These are phyloP conservation scores for Nylanderia fulva DNA, from an alignment of 1,140 invertebrate species.

Conservation along the genomic window DNA sequence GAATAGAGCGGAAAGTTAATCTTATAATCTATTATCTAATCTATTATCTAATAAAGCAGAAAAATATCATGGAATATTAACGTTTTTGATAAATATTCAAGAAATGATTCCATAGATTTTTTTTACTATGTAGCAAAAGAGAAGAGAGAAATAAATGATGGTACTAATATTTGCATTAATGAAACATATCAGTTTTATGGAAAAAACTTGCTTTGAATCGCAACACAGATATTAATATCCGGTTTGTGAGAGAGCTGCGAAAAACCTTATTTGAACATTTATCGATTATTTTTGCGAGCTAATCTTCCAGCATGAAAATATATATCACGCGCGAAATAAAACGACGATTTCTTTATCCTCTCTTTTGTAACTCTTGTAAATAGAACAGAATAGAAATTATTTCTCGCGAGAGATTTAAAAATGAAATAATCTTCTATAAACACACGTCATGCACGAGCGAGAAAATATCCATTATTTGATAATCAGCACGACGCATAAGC, in stretches of 20 bases:
- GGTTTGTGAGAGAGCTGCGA: not conserved
- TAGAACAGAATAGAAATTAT: not conserved
- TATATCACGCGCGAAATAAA: not conserved
- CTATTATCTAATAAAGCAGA: no score
- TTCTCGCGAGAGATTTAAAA: not conserved
- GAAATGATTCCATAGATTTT: no score
- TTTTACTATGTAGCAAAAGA: not conserved
- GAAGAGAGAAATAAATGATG: not conserved
- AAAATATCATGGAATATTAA: no score
- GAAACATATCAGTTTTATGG: not conserved
- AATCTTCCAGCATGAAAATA: not conserved
- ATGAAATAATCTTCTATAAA: not conserved
- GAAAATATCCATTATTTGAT: not conserved
- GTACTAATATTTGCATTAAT: not conserved
- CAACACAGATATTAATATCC: not conserved
- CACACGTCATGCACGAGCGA: not conserved
- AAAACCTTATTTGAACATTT: not conserved
- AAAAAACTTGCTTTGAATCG: constrained; percentile 7
- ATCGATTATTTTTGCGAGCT: not conserved
- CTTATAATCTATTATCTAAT: no score
- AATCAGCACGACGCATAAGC: not conserved
- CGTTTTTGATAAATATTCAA: no score
- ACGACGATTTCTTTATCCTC: not conserved
- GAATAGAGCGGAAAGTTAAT: no score
- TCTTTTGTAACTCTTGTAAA: not conserved